These are phyloP conservation scores for Pseudopleuronectes americanus DNA, from an alignment of 2,797 vertebrate species.

Conservation along the genomic window DNA sequence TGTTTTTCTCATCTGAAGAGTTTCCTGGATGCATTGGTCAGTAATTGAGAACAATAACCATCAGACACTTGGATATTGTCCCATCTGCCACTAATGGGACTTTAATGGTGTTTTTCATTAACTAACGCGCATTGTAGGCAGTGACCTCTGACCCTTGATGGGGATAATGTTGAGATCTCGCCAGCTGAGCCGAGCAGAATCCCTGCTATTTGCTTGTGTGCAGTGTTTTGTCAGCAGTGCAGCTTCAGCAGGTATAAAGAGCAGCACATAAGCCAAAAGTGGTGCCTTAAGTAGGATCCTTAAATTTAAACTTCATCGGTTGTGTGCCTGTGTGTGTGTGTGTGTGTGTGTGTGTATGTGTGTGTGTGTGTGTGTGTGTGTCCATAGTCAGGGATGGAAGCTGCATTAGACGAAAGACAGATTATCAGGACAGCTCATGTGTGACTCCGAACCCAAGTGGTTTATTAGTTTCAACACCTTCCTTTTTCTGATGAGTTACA, in stretches of 20 bases:
- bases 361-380: neutral
- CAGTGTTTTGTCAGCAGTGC: conserved; percentile 46
- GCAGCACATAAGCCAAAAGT: conserved; percentile 17
- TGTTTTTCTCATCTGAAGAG: conserved; percentile 12
- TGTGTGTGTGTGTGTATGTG: neutral
- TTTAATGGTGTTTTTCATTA: conserved; percentile 64
- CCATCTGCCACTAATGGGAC: conserved; percentile 40
- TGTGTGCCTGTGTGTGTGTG: neutral
- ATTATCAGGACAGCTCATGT: conserved; percentile 3
- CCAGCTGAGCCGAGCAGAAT: conserved; percentile 45
- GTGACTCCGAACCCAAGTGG: conserved; percentile 22
- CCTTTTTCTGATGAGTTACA: conserved; percentile 27
- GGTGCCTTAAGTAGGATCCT: conserved; percentile 28
- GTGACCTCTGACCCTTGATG: conserved; percentile 66
- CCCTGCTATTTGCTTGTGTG: conserved; percentile 53
- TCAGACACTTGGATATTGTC: conserved; percentile 22
- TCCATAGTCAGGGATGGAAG: neutral
- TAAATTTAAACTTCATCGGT: conserved; percentile 29
- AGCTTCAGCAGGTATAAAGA: conserved; percentile 54
- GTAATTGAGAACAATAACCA: conserved; percentile 32
- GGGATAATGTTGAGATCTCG: conserved; percentile 38
- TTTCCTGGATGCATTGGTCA: conserved; percentile 12
- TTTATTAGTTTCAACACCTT: conserved; percentile 20
- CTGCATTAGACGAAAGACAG: neutral
- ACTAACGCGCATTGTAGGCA: conserved; percentile 34